These are phyloP conservation scores for Dunckerocampus dactyliophorus DNA, from an alignment of 2,113 vertebrate genomes.

Conservation along the genomic window DNA sequence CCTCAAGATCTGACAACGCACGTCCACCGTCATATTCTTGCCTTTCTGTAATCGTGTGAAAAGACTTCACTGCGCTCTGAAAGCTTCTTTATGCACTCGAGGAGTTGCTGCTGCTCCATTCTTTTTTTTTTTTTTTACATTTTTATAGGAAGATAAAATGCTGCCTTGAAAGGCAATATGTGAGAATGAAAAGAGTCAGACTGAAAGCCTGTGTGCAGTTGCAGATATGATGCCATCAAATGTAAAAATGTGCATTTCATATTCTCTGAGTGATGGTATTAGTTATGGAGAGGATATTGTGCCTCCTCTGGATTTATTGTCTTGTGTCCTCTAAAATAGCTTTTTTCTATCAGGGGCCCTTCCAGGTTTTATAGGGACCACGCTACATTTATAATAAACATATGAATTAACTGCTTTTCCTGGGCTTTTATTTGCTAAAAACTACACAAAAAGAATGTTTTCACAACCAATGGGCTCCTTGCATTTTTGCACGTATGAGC, in stretches of 20 bases:
- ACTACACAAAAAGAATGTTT: no score
- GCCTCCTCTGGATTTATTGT: constrained; percentile 30
- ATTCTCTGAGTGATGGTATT: constrained; percentile 40
- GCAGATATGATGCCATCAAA: constrained; percentile 51
- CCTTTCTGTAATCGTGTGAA: constrained; percentile 10
- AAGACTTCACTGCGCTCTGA: constrained; percentile 1
- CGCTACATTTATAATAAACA: no score
- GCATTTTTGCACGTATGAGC: neutral
- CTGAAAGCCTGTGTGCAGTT: constrained; percentile 18
- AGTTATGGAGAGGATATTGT: constrained; percentile 24
- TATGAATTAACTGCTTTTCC: no score
- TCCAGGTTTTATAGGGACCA: no score
- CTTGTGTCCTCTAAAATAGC: neutral
- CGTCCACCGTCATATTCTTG: neutral
- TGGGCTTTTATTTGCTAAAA: no score
- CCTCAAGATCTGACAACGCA: neutral
- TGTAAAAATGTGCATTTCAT: constrained; percentile 45
- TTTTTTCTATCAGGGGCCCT: no score
- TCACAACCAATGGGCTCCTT: neutral
- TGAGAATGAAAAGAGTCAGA: constrained; percentile 47
- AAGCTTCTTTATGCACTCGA: constrained; percentile 26
- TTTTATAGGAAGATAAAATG: constrained; percentile 38
- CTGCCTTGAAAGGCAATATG: constrained; percentile 40
- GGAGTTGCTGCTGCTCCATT: neutral
- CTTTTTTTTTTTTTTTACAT: neutral